Base-by-base conservation (phyloP, 2,888 invertebrate species). In the Pristionchus entomophagus region DNA sequence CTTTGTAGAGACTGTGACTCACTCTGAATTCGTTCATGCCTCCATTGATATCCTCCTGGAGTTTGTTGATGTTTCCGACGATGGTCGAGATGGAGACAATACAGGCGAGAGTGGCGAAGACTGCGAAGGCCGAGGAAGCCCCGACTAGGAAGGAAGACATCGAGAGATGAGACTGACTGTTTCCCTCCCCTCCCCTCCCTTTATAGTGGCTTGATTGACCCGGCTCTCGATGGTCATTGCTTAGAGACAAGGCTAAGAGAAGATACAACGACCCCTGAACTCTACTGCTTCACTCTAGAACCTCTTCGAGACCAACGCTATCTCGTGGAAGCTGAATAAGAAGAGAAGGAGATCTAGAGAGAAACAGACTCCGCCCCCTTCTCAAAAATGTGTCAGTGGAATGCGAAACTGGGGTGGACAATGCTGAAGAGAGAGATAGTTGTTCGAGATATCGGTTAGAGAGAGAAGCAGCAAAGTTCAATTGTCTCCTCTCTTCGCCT, bases 11-110 rank as follows among this genome's bases (percentile, higher is more conserved):
- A 14, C n/a, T 65, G 29, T 41, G n/a, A 86, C 89, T 84, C 45
- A 90, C 90, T 84, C 88, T 86, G 86, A 90, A 89, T 65, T 90
- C 89, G 73, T 77, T 56, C 89, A 90, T 90, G 53, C 90, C 89
- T 77, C 87, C 87, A 32, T 89, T 85, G 84, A 90, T 86, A 78
- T 90, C 90, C 2, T 62, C 82, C 77, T 90, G 88, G 56, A 90
- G 88, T 12, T 87, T 87, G 65, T 88, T 88, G 83, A 90, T 88
- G 78, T 89, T 89, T 35, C 85, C 78, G 32, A 90, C 87, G 84
- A 90, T 88, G 26, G 49, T 56, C 49, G 81, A 85, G 80, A 90
- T 88, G 19, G 88, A 88, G 85, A 86, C 88, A 69, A 90, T 86
- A 6, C 89, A 87, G 2, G 84, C 86, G 29, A 88, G 78, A 62